Evolutionary conservation across 1,140 invertebrate genomes (phyloP), one percentile per base, ranked within the genome.

Genomic region (Trichomalopsis sarcophagae): DNA sequence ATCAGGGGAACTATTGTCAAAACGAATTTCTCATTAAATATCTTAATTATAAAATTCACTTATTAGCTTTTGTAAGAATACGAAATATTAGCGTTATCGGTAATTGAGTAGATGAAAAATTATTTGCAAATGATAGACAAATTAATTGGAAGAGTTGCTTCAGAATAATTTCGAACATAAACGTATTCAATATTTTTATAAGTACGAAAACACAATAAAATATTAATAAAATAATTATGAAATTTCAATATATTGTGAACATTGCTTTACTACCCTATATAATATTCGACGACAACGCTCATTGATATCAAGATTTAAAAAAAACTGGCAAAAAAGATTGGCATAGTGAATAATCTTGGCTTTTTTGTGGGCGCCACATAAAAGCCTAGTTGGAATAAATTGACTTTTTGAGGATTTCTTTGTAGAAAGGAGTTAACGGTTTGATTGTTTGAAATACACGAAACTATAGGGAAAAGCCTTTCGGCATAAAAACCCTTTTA

Each of bases 171-270:
- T 86, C 44, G 21, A 82, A 86, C 76, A 36, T 83, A 82, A 83
- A 86, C 76, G 83, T 86, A 80, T 83, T 82, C 73, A 83, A 86
- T 86, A 86, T 86, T 86, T 86, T 86, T 86, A 86, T 86, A 86
- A 86, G 36, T 86, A 82, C 40, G 47, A 85, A 66, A 81, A 86
- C 75, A 86, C 69, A 82, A 78, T 44, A 44, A 78, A 86, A 79
- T 79, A 85, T 73, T 82, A 82, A 82, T 82, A 82, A 86, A 86
- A 86, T 79, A 82, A 82, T 69, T 44, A 76, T 81, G 73, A 85
- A 81, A 81, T 81, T 76, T 47, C 9, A 74, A 75, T 71, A 23
- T 2, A 40, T 44, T 69, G 36, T 84, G 23, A 13, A 40, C n/a
- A 9, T 80, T 40, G 68, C 69, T 75, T 78, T 14, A 30, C 68